phyloP scores from a whole-genome alignment of 2,797 vertebrate genomes.

The Emydoidea blandingii region DNA sequence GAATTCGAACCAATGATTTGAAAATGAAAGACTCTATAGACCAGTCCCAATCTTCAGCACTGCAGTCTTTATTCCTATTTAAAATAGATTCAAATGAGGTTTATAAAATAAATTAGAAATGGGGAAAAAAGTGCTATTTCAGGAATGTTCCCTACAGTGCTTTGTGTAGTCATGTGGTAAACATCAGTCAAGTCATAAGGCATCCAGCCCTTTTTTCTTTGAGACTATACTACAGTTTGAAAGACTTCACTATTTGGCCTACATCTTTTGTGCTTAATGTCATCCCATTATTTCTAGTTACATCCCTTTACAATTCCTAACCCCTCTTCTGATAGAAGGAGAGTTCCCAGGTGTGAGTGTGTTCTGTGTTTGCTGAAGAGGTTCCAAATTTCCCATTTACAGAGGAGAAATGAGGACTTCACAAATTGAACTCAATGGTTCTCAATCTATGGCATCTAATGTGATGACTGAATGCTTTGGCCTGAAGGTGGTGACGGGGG shows the following conservation, averaged over 20 bases:
- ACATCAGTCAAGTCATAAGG: not conserved
- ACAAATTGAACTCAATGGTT: not conserved
- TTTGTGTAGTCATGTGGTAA: not conserved
- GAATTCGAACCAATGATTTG: not conserved
- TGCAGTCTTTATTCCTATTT: not conserved
- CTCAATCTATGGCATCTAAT: not conserved
- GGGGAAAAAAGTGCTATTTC: not conserved
- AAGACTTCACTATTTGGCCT: not conserved
- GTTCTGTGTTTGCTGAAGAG: not conserved
- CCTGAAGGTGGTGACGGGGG: not conserved
- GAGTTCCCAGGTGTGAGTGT: not conserved
- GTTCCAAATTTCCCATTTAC: not conserved
- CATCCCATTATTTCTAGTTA: not conserved
- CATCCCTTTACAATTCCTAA: not conserved
- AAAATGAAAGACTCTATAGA: not conserved
- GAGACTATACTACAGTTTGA: not conserved
- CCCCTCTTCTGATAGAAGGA: not conserved
- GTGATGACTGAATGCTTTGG: not conserved
- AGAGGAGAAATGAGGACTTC: not conserved
- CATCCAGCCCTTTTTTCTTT: not conserved
- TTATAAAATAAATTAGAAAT: not conserved
- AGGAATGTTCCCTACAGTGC: not conserved
- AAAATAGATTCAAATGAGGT: not conserved
- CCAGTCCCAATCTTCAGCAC: not conserved
- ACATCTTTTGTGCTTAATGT: not conserved